Percentiles rank a stretch among this genome's conserved stretches.
phyloP scores from a whole-genome alignment of 2,888 invertebrate species.

The Tipula lateralis region DNA sequence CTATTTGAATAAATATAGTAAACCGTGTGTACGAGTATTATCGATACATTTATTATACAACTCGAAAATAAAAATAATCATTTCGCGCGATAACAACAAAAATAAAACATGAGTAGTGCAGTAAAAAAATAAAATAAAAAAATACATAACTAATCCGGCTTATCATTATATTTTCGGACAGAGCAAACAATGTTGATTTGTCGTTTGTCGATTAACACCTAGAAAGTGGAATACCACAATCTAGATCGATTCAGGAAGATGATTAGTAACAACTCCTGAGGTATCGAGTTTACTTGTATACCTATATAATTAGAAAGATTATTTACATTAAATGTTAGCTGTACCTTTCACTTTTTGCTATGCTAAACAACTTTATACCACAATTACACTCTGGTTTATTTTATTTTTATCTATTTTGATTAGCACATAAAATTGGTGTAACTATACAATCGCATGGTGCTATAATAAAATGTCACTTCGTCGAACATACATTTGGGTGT shows the following conservation, averaged over 20 bases:
- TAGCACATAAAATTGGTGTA: not conserved
- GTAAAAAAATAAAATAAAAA: not conserved
- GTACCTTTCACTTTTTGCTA: not conserved
- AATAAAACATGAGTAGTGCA: not conserved
- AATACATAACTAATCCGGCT: not conserved
- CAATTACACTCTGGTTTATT: not conserved
- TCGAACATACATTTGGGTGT: not conserved
- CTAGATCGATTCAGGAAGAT: not conserved
- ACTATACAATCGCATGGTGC: not conserved
- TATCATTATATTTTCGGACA: not conserved
- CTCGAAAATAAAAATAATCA: not conserved
- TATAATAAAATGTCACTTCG: not conserved
- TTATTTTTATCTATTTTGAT: slow-evolving; percentile 6
- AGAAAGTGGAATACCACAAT: not conserved
- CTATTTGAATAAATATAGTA: not conserved
- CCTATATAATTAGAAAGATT: not conserved
- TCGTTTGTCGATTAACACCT: not conserved
- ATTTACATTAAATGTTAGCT: not conserved
- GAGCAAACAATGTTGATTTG: not conserved
- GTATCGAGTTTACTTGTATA: not conserved
- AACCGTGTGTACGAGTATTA: not conserved
- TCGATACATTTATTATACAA: not conserved
- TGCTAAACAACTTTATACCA: not conserved
- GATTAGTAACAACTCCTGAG: not conserved
- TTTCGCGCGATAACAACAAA: not conserved